Base-by-base conservation (phyloP, 1,140 invertebrate genomes). In the Atta texana region DNA sequence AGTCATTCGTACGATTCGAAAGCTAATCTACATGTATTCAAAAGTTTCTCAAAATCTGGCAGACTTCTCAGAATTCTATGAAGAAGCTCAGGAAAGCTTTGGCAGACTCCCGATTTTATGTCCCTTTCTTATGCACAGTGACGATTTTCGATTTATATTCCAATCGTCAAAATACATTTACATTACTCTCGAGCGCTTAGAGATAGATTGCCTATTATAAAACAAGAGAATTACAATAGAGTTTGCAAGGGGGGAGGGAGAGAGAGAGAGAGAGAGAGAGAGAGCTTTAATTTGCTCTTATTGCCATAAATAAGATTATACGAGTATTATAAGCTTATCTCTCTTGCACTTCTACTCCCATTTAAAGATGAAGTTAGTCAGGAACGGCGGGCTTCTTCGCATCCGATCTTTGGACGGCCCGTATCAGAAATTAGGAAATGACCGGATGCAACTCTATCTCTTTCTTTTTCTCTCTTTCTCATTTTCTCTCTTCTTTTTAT, bases 351-450 rank as follows among this genome's bases (percentile, higher is more conserved):
- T 59, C 57, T 81, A 61, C 28, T 74, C 63, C 68, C 68, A 61
- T 55, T 68, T 21, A 66, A 76, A 85, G 76, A 91, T 89, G 77
- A 86, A 88, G 87, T 86, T 78, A 87, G 85, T 86, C 78, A 66
- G 75, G 28, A n/a, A 76, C 49, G 55, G 63, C 57, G 34, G 44
- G 66, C 74, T 61, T 74, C 86, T 75, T 78, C 75, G 80, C 84
- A 34, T 59, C 71, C 75, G 34, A 63, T 78, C 77, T 61, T 84
- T 66, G 55, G 31, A 53, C 77, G 85, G 77, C 84, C 78, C 87
- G 88, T 88, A 90, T 91, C 87, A 84, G 84, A 90, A 92, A 93
- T 92, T 92, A 90, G 89, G 82, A 78, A 88, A 69, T 76, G 59
- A 86, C 85, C 88, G 86, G 85, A 88, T 88, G 74, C 85, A 80